Conservation (phyloP, 2,113 vertebrate genomes). For the Sceloporus undulatus region DNA sequence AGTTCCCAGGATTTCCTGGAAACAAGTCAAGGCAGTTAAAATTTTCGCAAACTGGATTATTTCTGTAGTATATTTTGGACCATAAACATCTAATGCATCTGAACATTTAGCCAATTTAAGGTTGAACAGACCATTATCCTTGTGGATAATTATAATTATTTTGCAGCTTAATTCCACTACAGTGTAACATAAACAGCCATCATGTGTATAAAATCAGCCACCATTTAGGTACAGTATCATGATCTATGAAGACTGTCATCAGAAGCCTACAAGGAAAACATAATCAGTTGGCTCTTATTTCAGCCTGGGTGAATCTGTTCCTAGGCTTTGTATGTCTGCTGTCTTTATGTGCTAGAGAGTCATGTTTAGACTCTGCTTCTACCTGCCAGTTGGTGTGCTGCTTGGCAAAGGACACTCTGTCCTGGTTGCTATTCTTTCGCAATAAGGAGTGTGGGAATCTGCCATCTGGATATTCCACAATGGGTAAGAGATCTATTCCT, state of each 20-base stretch:
- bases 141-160: too few species aligned
- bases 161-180: not conserved
- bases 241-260: not conserved
- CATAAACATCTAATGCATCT: fast-evolving
- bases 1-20: too few species aligned
- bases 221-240: not conserved
- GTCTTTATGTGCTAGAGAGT: not conserved
- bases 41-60: too few species aligned
- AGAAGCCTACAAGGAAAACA: not conserved
- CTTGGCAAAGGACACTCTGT: not conserved
- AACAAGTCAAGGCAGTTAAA: too few species aligned
- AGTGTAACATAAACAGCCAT: not conserved
- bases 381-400: not conserved
- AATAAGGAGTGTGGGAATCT: not conserved
- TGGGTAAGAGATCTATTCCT: too few species aligned
- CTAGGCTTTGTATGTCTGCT: not conserved
- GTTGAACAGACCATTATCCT: not conserved
- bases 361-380: not conserved
- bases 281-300: not conserved
- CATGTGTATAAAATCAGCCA: not conserved
- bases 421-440: not conserved
- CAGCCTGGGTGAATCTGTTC: too few species aligned
- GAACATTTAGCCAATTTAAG: constrained; percentile 13
- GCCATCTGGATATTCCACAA: not conserved
- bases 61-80: too few species aligned